Evolutionary conservation across 2,888 invertebrate genomes (phyloP).

Genomic region (Eupeodes latifasciatus): DNA sequence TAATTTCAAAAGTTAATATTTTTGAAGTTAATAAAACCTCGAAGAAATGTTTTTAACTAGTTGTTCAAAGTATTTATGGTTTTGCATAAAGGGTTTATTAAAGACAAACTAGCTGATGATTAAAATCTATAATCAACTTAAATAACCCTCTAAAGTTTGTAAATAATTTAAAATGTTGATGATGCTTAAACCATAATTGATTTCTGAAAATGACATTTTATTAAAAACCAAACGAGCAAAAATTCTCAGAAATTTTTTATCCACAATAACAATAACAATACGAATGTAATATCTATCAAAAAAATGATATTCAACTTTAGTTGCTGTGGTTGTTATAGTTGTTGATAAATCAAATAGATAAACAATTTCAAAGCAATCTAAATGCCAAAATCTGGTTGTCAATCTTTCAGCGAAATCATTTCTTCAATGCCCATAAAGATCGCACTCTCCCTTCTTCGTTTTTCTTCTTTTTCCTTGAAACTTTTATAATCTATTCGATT

Average conservation of each 20-base stretch:
- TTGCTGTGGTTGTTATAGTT: not conserved
- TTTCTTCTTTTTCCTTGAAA: not conserved
- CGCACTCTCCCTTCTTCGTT: conserved; percentile 45
- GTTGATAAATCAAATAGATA: conserved; percentile 44
- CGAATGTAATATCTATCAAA: not conserved
- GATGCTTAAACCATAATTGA: not conserved
- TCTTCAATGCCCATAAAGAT: conserved; percentile 65
- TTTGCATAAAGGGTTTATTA: too few relatives aligned
- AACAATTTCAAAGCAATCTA: conserved; percentile 54
- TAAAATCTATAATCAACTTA: too few relatives aligned
- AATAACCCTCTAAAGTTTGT: too few relatives aligned
- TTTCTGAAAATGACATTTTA: not conserved
- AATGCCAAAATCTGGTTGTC: conserved; percentile 64
- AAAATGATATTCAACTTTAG: conserved; percentile 17
- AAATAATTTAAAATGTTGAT: not conserved
- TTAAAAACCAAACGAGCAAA: not conserved
- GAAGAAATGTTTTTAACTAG: too few relatives aligned
- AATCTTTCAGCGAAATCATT: conserved; percentile 56
- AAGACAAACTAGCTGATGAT: too few relatives aligned
- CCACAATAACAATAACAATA: not conserved
- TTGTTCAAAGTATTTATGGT: too few relatives aligned
- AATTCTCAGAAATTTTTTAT: not conserved
- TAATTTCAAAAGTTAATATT: too few relatives aligned
- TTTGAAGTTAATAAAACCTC: too few relatives aligned
- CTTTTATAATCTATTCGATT: conserved; percentile 12